Base-by-base conservation (phyloP, 1,140 invertebrate species). In the Ceratina australensis region DNA sequence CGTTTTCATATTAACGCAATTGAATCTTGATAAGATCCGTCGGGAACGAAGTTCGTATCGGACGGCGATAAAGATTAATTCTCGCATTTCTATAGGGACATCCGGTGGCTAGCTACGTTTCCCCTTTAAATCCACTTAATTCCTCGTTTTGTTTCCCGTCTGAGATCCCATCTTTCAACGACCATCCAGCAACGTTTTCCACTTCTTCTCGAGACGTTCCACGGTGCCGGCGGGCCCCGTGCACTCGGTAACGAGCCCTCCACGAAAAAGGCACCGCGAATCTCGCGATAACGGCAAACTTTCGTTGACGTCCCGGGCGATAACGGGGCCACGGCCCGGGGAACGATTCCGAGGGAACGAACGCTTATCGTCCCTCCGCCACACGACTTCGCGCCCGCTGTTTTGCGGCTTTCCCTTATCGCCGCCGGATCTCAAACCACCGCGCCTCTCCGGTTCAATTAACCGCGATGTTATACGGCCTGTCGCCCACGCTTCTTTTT, bases 121-220 rank as follows among this genome's bases (percentile, higher is more conserved):
- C 12, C 7, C 24, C 22, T 60, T 72, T 63, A 20, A 52, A 61
- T 33, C 71, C 71, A 50, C 42, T 61, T 72, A 72, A 60, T 63
- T 63, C 59, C 52, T 52, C 47, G 59, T 63, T 18, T 22, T 63
- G n/a, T 63, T 72, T n/a, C 47, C 16, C 22, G 42, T 72, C 56
- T 28, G 59, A 63, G 71, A 77, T 77, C 52, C 49, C 74, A 77
- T 77, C 74, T 77, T 77, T 77, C 74, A 61, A 71, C 74, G 67
- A 71, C 47, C 74, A 63, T 77, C 74, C 67, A 77, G 57, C 33
- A 42, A 42, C 74, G 67, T 61, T 77, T 77, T 47, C 57, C 67
- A 63, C 57, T 71, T 77, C 74, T 71, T 77, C 67, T 47, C 54
- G 73, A 68, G 42, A 65, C 54, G 54, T 54, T 65, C n/a, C 61